These are phyloP conservation scores for Paracentrotus lividus DNA, from an alignment of 53 echinoderm and acorn worm species.

Conservation along the genomic window DNA sequence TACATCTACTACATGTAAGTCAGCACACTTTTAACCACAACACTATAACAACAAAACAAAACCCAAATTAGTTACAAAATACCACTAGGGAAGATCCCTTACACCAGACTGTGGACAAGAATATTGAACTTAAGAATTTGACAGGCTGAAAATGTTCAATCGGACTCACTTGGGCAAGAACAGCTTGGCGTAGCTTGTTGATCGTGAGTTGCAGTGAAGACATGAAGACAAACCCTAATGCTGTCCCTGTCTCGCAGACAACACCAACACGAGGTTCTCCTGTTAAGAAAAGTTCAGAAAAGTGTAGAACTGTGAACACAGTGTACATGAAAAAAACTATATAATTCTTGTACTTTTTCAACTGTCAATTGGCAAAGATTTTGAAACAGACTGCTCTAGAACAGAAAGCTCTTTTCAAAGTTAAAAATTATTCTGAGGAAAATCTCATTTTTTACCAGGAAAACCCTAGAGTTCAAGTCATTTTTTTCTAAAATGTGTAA, in stretches of 20 bases:
- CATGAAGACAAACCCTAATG: conserved; percentile 93
- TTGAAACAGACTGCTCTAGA: no score
- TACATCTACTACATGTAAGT: not conserved
- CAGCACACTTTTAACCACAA: not conserved
- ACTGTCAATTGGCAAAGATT: no score
- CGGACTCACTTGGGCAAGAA: conserved; percentile 83
- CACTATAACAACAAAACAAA: not conserved
- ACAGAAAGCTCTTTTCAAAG: no score
- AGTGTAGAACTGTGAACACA: not conserved
- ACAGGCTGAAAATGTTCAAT: not conserved
- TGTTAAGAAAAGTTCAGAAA: conserved; percentile 27
- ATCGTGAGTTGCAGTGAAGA: conserved; percentile 81
- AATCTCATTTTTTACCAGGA: no score
- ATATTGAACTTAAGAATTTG: not conserved
- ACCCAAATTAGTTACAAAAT: not conserved
- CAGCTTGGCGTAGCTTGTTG: conserved; percentile 86
- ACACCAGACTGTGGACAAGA: not conserved
- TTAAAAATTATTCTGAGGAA: no score
- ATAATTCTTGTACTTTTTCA: no score
- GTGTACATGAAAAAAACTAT: no score
- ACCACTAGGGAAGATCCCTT: not conserved
- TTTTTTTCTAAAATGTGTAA: no score
- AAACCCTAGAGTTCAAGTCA: no score
- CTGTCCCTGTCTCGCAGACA: conserved; percentile 70
- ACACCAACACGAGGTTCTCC: conserved; percentile 87